Evolutionary conservation across 2,797 vertebrate species (phyloP), one percentile per base, ranked within the genome.

Genomic region (Centroberyx gerrardi): DNA sequence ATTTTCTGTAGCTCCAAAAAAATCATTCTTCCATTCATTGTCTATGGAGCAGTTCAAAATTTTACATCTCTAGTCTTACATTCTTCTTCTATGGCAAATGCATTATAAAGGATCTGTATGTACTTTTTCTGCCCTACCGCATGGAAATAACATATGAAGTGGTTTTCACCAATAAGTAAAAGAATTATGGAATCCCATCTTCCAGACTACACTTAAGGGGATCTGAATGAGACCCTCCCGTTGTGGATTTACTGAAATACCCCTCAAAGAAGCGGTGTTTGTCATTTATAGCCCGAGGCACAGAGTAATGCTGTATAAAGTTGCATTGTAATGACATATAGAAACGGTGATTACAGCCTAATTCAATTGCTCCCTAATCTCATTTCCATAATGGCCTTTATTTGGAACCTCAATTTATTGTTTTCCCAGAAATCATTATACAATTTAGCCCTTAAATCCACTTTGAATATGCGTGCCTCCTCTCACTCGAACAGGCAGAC

Each of bases 311-410:
- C 91, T 88, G 90, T 90, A 93, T 93, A 93, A 93, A 89, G 92
- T 94, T 94, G 94, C 94, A 94, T 92, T 93, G 87, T 94, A 94
- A 94, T 94, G 93, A 94, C 90, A 93, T 94, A 95, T 94, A 94
- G 91, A 92, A 95, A 93, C 88, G 81, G 84, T 93, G 93, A 94
- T 95, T 95, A 94, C 92, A 88, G 92, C 84, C 85, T 95, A 94
- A 95, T 95, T 95, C 93, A 94, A 94, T 95, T 94, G 91, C 85
- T 89, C 82, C 75, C 83, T 95, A 94, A 95, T 95, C 94, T 93
- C 92, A 95, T 94, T 95, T 93, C 90, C 92, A 92, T 95, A 93
- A 95, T 95, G 93, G 93, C 93, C 89, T 94, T 95, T 95, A 94
- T 95, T 95, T 94, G 92, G 93, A 92, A 91, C 92, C 91, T 91